Percentiles rank a stretch among this genome's conserved stretches.
These are phyloP conservation scores for Acleris sparsana DNA, from an alignment of 2,888 invertebrate genomes.

Conservation along the genomic window DNA sequence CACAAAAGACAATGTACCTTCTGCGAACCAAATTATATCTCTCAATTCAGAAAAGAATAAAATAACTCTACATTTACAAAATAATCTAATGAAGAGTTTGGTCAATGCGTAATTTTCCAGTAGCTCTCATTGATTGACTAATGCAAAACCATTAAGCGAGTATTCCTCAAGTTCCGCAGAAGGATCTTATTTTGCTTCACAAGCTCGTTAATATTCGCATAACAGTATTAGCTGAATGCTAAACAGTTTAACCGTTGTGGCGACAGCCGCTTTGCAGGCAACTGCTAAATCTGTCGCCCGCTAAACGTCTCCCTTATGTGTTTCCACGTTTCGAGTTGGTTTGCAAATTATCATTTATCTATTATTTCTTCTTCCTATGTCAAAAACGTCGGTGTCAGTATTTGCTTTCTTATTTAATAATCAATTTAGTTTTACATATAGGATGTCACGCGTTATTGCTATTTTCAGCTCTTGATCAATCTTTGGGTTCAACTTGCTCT, in stretches of 20 bases:
- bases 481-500: too few relatives aligned
- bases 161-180: constrained; percentile 17
- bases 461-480: too few relatives aligned
- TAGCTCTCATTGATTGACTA: background rate
- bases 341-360: constrained; percentile 18
- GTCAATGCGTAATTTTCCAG: too few relatives aligned
- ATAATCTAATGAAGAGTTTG: too few relatives aligned
- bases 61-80: too few relatives aligned
- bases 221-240: constrained; percentile 63
- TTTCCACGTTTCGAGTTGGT: constrained; percentile 55
- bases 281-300: constrained; percentile 63
- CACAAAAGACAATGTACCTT: too few relatives aligned
- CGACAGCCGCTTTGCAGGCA: constrained; percentile 59
- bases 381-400: too few relatives aligned
- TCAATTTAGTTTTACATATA: too few relatives aligned
- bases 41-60: too few relatives aligned
- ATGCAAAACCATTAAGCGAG: background rate
- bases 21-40: too few relatives aligned
- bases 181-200: constrained; percentile 36
- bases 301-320: constrained; percentile 60
- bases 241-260: constrained; percentile 63
- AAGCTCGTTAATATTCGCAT: constrained; percentile 55
- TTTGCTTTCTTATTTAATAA: too few relatives aligned
- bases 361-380: background rate
- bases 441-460: background rate